Percentiles rank a stretch among this genome's conserved stretches.
Evolutionary conservation across 2,888 invertebrate species (phyloP).

Genomic region (Neelides folsomi): DNA sequence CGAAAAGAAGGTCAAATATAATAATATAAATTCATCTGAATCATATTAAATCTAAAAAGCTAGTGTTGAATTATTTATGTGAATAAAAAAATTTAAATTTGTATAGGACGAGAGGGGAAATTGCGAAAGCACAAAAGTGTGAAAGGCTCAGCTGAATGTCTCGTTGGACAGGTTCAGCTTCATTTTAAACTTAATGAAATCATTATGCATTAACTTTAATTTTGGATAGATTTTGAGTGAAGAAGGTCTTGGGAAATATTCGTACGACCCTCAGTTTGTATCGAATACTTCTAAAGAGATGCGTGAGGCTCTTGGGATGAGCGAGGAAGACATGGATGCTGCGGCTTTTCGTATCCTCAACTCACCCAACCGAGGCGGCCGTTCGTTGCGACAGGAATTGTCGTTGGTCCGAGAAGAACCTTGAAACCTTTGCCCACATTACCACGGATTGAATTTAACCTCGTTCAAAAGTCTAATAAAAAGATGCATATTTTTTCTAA

Average conservation of each 20-base stretch:
- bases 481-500: too few species aligned
- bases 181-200: too few species aligned
- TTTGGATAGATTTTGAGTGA: neutral
- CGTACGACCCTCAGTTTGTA: conserved; percentile 7
- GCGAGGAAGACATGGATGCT: conserved; percentile 7
- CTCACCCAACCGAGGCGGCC: neutral
- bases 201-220: neutral
- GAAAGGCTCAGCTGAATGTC: conserved; percentile 6
- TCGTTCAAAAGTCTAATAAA: too few species aligned
- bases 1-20: too few species aligned
- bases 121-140: neutral
- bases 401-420: too few species aligned
- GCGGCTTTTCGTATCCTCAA: neutral
- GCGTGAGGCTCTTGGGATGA: conserved; percentile 6
- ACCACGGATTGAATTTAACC: too few species aligned
- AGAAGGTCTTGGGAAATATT: conserved; percentile 4
- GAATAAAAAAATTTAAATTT: too few species aligned
- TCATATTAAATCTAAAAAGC: too few species aligned
- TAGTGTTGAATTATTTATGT: too few species aligned
- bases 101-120: too few species aligned
- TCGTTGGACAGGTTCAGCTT: conserved; percentile 3
- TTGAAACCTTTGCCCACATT: too few species aligned
- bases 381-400: neutral
- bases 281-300: conserved; percentile 4
- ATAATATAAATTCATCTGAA: too few species aligned